A percentile compares a stretch with the other conserved stretches of the same genome.
These are phyloP conservation scores for Metallyticus violacea DNA, from an alignment of 2,888 invertebrate species.

Conservation along the genomic window DNA sequence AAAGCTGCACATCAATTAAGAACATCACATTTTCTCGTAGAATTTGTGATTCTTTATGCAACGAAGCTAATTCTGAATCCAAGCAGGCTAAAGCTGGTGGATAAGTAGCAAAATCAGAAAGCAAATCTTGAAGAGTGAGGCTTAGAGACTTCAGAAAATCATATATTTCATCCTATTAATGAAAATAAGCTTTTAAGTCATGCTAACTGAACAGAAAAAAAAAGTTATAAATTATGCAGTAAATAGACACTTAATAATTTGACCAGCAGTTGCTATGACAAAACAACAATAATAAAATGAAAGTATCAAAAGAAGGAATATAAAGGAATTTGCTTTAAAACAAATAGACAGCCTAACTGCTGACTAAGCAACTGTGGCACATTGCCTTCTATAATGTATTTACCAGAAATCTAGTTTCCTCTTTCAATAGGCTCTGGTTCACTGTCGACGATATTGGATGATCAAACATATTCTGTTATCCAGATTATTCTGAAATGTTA, in stretches of 20 bases:
- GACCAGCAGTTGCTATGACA: neutral
- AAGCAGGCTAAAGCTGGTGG: conserved; percentile 23
- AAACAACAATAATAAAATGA: neutral
- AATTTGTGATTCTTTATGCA: conserved; percentile 29
- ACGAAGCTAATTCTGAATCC: conserved; percentile 32
- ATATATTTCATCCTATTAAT: neutral
- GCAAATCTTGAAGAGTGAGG: conserved; percentile 9
- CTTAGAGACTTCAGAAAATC: neutral
- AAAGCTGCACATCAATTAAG: conserved; percentile 17
- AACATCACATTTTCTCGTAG: conserved; percentile 30
- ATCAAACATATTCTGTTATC: too few species aligned
- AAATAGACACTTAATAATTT: neutral
- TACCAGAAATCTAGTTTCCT: neutral
- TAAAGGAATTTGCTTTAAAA: neutral
- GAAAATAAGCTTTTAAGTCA: neutral
- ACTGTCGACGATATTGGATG: too few species aligned
- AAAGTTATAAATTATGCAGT: neutral
- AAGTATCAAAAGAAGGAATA: neutral
- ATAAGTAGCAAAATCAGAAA: conserved; percentile 18
- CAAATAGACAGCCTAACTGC: neutral
- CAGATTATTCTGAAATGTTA: too few species aligned
- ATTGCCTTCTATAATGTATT: too few species aligned
- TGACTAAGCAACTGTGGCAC: neutral
- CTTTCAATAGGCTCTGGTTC: neutral
- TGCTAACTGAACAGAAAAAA: neutral